Evolutionary conservation across 2,113 vertebrate genomes (phyloP).

Genomic region (Rhinoptilus africanus): DNA sequence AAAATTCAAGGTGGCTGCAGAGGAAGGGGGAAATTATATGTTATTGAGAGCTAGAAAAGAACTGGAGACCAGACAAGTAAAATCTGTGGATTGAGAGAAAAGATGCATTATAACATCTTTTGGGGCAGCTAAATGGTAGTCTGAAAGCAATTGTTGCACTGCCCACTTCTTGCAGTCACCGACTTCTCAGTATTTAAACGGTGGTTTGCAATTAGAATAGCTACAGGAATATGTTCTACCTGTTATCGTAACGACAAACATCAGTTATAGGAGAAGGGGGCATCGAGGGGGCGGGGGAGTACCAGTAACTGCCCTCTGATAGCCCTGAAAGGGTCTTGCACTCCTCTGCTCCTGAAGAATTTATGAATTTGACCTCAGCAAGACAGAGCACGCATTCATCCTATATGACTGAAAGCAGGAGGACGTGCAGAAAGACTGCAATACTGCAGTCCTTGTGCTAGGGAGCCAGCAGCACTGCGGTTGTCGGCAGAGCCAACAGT

Average conservation of each 20-base stretch:
- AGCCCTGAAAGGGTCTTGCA: neutral
- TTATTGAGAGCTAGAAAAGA: neutral
- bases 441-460: neutral
- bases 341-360: neutral
- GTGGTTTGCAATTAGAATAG: neutral
- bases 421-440: neutral
- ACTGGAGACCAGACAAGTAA: neutral
- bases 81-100: neutral
- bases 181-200: neutral
- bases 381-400: neutral
- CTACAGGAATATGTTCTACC: neutral
- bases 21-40: neutral
- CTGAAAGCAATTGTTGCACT: neutral
- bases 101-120: neutral
- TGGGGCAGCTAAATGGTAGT: neutral
- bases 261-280: neutral
- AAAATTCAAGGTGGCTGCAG: neutral
- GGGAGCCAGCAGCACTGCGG: neutral
- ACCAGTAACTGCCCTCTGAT: neutral
- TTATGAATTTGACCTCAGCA: neutral
- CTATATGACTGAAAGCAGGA: neutral
- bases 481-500: neutral
- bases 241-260: neutral
- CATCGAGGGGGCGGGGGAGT: accelerated
- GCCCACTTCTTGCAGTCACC: neutral